Base-by-base conservation (phyloP, 1,140 invertebrate species). In the Pogonomyrmex californicus region DNA sequence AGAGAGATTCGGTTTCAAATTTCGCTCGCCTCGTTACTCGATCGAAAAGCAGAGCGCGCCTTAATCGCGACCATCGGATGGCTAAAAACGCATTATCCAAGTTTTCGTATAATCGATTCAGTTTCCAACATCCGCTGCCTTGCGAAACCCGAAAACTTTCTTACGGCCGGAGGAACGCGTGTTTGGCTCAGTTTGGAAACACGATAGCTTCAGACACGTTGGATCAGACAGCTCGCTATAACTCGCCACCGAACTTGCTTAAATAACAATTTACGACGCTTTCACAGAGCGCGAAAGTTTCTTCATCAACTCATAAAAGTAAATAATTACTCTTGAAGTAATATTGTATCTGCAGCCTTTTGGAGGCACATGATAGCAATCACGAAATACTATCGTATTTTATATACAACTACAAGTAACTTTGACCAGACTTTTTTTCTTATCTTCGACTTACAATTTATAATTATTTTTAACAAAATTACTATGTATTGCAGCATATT, bases 131-230 rank as follows among this genome's bases (percentile, higher is more conserved):
- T 78, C 73, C 75, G 9, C 73, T 9, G 82, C 71, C 23, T 51
- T 58, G 70, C 73, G 66, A 83, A 83, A 70, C 41, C 79, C 51
- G 79, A 83, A 83, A 85, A 89, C 87, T 91, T 91, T 89, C 91
- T 88, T 90, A 89, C 86, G 86, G 78, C 79, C 60, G 86, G 73
- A 87, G 83, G 81, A 88, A 90, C 73, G 82, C 82, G 71, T 83
- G 79, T 83, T 83, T 60, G 79, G 51, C 70, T 83, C 68, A 83
- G 68, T 83, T 83, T 83, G 79, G 79, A 75, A 83, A 83, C 68
- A 65, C 73, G 82, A 77, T 85, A 85, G 71, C 82, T 65, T 58
- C 73, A 85, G 60, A 85, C 58, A 85, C 49, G 62, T 66, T 83
- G 79, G 68, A 83, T 83, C 79, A 83, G 62, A 76, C 76, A 47